These are phyloP conservation scores for Drosophila anomelani DNA, from an alignment of 2,888 invertebrate genomes.

Conservation along the genomic window DNA sequence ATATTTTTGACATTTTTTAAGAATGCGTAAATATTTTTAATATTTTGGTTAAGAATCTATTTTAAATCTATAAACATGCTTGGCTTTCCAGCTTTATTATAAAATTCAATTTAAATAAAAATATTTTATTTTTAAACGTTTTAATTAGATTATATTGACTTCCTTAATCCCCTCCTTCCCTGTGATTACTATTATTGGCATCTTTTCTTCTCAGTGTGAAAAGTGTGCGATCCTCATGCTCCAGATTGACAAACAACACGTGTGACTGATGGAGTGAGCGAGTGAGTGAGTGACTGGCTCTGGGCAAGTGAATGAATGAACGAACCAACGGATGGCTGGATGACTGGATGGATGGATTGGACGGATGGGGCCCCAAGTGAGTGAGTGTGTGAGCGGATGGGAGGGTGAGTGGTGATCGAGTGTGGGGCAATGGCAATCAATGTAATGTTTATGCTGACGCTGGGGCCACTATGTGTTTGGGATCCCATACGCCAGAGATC, in stretches of 20 bases:
- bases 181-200: neutral
- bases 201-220: slow-evolving; percentile 9
- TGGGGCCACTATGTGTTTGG: slow-evolving; percentile 19
- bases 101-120: no score
- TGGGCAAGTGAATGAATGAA: slow-evolving; percentile 29
- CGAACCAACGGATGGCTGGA: slow-evolving; percentile 16
- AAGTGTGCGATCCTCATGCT: slow-evolving; percentile 41
- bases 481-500: slow-evolving; percentile 12
- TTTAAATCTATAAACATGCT: no score
- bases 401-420: slow-evolving; percentile 9
- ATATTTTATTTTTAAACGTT: neutral
- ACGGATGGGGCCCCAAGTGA: slow-evolving; percentile 18
- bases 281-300: slow-evolving; percentile 33
- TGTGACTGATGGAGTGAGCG: slow-evolving; percentile 56
- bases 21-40: no score
- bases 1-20: no score
- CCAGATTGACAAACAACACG: slow-evolving; percentile 75
- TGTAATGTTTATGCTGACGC: slow-evolving; percentile 72
- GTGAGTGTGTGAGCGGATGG: slow-evolving; percentile 11
- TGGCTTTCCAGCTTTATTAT: no score
- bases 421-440: slow-evolving; percentile 66
- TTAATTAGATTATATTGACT: neutral
- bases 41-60: no score
- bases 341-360: slow-evolving; percentile 15
- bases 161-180: neutral